Percentiles rank a stretch among this genome's conserved stretches.
Conservation (phyloP, 2,113 vertebrate species). For the Hepsetus odoe region DNA sequence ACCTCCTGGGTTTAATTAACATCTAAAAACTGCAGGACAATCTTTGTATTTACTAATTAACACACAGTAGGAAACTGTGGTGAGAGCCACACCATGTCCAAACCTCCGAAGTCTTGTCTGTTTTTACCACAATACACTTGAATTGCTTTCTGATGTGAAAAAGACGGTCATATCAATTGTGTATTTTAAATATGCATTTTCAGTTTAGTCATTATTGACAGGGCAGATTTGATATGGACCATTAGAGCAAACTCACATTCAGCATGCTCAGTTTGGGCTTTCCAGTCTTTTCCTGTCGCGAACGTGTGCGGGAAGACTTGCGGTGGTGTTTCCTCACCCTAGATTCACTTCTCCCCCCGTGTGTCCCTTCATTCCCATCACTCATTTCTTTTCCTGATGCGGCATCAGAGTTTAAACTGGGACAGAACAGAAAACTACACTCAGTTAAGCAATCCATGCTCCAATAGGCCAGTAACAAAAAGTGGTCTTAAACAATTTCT, state of each 20-base stretch:
- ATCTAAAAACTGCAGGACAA: too few species aligned
- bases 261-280: slow-evolving; percentile 95
- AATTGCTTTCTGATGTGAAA: not conserved
- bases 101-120: not conserved
- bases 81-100: too few species aligned
- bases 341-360: slow-evolving; percentile 84
- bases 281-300: slow-evolving; percentile 88
- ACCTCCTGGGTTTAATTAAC: too few species aligned
- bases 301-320: slow-evolving; percentile 87
- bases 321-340: slow-evolving; percentile 89
- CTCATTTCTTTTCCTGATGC: slow-evolving; percentile 92
- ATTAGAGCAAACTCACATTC: slow-evolving; percentile 74
- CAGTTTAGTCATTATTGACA: not conserved
- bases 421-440: not conserved
- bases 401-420: slow-evolving; percentile 83
- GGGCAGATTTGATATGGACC: not conserved
- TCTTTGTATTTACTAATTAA: too few species aligned
- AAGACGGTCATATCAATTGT: not conserved
- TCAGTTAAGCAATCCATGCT: not conserved
- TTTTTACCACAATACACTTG: not conserved
- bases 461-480: not conserved
- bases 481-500: too few species aligned
- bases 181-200: not conserved
- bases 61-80: too few species aligned
- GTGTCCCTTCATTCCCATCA: slow-evolving; percentile 86